A percentile compares a stretch with the other conserved stretches of the same genome.
These are phyloP conservation scores for Buceros bicornis DNA, from an alignment of 2,797 vertebrate species.

Conservation along the genomic window DNA sequence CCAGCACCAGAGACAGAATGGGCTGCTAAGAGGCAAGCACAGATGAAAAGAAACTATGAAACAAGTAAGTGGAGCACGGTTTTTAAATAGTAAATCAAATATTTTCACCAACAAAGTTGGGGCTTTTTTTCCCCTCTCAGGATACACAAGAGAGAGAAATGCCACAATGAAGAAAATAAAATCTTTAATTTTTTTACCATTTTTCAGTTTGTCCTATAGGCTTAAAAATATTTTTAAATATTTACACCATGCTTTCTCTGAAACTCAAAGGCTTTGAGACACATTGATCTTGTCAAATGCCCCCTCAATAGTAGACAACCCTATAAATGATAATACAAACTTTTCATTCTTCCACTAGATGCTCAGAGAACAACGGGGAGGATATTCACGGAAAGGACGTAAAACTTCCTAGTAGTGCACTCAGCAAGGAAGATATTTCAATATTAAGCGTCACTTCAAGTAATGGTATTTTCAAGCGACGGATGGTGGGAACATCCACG, in stretches of 20 bases:
- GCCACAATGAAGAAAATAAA: neutral
- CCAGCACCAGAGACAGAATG: neutral
- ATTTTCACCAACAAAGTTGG: neutral
- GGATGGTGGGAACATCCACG: neutral
- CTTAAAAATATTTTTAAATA: neutral
- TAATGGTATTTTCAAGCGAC: neutral
- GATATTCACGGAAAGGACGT: neutral
- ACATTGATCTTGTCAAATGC: neutral
- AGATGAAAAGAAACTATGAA: neutral
- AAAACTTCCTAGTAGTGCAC: neutral
- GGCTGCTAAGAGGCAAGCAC: neutral
- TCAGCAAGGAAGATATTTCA: neutral
- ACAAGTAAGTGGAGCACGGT: neutral
- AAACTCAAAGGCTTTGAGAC: neutral
- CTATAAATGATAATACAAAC: neutral
- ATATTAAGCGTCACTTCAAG: neutral
- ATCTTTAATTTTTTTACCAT: neutral
- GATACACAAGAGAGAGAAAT: neutral
- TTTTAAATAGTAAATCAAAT: neutral
- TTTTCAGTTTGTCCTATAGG: neutral
- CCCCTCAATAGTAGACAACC: neutral
- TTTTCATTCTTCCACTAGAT: neutral
- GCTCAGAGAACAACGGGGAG: neutral
- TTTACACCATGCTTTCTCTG: neutral
- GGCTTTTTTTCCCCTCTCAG: neutral